A percentile compares a stretch with the other conserved stretches of the same genome.
These are phyloP conservation scores for Pandemis heparana DNA, from an alignment of 2,888 invertebrate genomes.

Conservation along the genomic window DNA sequence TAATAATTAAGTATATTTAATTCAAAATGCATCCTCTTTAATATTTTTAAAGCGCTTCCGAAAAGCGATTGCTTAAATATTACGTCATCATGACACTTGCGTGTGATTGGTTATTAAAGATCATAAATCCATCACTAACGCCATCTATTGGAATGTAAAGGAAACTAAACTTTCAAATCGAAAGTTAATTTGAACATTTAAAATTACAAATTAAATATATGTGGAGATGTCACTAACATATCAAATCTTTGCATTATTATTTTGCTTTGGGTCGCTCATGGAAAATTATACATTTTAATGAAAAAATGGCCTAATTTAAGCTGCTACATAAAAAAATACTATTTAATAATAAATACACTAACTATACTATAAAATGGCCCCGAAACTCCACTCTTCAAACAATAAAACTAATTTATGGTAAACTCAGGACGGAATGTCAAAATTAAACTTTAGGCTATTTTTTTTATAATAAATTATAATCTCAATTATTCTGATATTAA, in stretches of 20 bases:
- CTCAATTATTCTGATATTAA: conserved; percentile 39
- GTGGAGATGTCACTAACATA: not conserved
- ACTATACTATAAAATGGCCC: conserved; percentile 41
- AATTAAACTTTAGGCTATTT: conserved; percentile 45
- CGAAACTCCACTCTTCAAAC: conserved; percentile 36
- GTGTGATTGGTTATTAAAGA: not conserved
- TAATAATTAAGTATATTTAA: conserved; percentile 6
- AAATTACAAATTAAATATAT: conserved; percentile 14
- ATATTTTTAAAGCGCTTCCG: not conserved
- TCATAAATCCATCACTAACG: not conserved
- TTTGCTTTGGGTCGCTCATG: conserved; percentile 33
- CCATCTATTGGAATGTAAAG: conserved; percentile 15
- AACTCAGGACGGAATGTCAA: conserved; percentile 74
- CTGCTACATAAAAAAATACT: conserved; percentile 25
- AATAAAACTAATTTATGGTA: conserved; percentile 57
- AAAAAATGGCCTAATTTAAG: conserved; percentile 10
- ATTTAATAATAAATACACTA: conserved; percentile 40
- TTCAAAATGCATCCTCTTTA: conserved; percentile 15
- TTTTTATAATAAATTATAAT: conserved; percentile 49
- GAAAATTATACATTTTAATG: not conserved
- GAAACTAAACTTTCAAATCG: conserved; percentile 13
- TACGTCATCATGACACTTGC: not conserved
- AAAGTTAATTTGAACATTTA: conserved; percentile 33
- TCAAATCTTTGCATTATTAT: conserved; percentile 27
- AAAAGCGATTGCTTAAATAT: not conserved